Conservation (phyloP, 2,113 vertebrate genomes). For the Saguinus midas region DNA sequence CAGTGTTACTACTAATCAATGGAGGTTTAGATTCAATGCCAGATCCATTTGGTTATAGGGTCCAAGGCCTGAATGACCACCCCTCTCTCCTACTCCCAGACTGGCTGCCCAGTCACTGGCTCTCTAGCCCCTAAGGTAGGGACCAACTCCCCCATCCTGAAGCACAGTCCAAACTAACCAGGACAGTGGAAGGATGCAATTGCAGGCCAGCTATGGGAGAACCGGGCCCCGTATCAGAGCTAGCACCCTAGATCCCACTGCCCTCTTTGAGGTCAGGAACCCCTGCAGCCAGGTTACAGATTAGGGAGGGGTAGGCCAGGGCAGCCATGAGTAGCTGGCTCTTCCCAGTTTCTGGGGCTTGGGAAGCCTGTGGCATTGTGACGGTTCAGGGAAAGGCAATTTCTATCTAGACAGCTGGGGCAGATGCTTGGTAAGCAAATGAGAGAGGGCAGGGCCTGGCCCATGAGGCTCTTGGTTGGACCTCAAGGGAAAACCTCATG, state of each 20-base stretch:
- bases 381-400: background rate
- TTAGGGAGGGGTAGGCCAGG: background rate
- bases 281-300: background rate
- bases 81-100: background rate
- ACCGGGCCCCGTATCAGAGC: background rate
- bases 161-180: background rate
- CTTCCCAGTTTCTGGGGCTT: background rate
- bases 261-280: background rate
- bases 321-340: background rate
- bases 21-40: background rate
- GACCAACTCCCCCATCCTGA: accelerated
- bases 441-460: background rate
- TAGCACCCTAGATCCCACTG: background rate
- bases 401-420: background rate
- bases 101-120: background rate
- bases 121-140: background rate
- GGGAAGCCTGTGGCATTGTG: background rate
- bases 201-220: background rate
- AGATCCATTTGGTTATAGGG: background rate
- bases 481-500: background rate
- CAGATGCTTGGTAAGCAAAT: background rate
- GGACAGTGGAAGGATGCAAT: background rate
- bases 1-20: background rate
- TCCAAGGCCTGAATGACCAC: background rate
- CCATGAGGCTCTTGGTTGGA: background rate